A percentile compares a stretch with the other conserved stretches of the same genome.
Conservation (phyloP, 2,888 invertebrate genomes). For the Abrostola triplasia region DNA sequence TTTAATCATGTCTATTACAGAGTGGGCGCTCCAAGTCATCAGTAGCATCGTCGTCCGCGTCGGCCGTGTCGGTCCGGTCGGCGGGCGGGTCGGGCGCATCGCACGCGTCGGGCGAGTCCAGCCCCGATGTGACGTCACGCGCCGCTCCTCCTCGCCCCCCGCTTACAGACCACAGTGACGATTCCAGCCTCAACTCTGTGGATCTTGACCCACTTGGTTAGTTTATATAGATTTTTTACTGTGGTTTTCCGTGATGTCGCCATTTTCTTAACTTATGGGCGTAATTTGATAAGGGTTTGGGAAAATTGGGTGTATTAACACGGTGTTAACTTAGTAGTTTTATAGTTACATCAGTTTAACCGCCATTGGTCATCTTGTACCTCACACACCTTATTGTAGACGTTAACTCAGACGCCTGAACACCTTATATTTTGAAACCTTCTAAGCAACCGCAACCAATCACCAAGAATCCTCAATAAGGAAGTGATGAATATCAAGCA, state of each 20-base stretch:
- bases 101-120: conserved; percentile 83
- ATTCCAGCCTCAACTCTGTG: conserved; percentile 97
- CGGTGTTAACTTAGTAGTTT: too few relatives aligned
- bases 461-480: too few relatives aligned
- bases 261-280: neutral
- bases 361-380: too few relatives aligned
- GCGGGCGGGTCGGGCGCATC: conserved; percentile 82
- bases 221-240: conserved; percentile 37
- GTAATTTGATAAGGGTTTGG: too few relatives aligned
- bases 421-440: too few relatives aligned
- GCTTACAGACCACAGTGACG: conserved; percentile 91
- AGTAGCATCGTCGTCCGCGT: conserved; percentile 83
- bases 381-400: too few relatives aligned
- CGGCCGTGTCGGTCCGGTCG: conserved; percentile 84
- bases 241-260: neutral
- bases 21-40: conserved; percentile 90
- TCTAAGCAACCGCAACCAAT: too few relatives aligned
- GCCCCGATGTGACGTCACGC: conserved; percentile 86
- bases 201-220: conserved; percentile 93
- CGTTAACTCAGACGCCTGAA: too few relatives aligned
- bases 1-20: conserved; percentile 71
- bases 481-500: too few relatives aligned
- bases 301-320: too few relatives aligned
- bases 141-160: conserved; percentile 83
- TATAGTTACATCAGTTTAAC: too few relatives aligned